A percentile compares a stretch with the other conserved stretches of the same genome.
Conservation (phyloP, 2,888 invertebrate species). For the Ennomos erosarius region DNA sequence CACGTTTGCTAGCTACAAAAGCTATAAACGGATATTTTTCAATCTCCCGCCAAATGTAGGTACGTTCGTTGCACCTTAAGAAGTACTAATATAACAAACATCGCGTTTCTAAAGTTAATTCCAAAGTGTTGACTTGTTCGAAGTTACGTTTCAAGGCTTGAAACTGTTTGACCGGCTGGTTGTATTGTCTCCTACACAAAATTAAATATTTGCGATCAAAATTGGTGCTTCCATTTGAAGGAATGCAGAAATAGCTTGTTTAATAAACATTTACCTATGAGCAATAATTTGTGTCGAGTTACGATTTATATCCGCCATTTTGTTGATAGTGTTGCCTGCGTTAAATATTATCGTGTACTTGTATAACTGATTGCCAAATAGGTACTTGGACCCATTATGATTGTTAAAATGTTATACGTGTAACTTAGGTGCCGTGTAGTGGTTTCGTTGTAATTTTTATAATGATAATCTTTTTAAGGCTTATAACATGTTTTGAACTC, state of each 20-base stretch:
- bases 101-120: neutral
- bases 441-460: conserved; percentile 28
- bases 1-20: too few relatives aligned
- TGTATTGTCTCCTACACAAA: conserved; percentile 13
- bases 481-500: conserved; percentile 26
- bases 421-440: conserved; percentile 24
- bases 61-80: too few relatives aligned
- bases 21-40: too few relatives aligned
- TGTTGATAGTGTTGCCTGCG: conserved; percentile 34
- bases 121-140: neutral
- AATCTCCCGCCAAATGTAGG: too few relatives aligned
- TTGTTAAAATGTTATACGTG: conserved; percentile 16
- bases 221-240: conserved; percentile 71
- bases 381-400: conserved; percentile 38
- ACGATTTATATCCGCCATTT: conserved; percentile 22
- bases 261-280: conserved; percentile 19
- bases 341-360: conserved; percentile 32
- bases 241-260: conserved; percentile 51
- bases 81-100: neutral
- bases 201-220: conserved; percentile 32
- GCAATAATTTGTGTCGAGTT: conserved; percentile 36
- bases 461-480: conserved; percentile 35
- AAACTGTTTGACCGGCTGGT: neutral
- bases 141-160: conserved; percentile 1
- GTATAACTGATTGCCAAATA: conserved; percentile 38